phyloP scores from a whole-genome alignment of 2,888 invertebrate species.

The Ischnura elegans region DNA sequence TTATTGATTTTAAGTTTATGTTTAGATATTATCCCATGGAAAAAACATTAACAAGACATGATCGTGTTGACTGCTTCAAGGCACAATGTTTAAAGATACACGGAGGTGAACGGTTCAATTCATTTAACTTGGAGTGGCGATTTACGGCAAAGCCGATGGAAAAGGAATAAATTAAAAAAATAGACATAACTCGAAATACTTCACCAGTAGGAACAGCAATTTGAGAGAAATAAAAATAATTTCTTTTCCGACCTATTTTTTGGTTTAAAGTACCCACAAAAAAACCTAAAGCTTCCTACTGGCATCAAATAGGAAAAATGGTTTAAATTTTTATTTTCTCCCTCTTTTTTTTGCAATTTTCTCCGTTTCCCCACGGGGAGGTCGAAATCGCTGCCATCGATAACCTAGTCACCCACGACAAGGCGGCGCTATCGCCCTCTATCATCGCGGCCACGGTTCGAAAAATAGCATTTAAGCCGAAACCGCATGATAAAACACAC shows the following conservation, averaged over 20 bases:
- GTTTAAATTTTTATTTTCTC: constrained; percentile 25
- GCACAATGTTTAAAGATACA: not conserved
- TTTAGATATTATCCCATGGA: not conserved
- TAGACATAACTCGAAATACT: not conserved
- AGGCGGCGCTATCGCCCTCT: not conserved
- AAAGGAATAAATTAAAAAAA: not conserved
- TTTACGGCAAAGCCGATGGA: not conserved
- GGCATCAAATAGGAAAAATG: constrained; percentile 14
- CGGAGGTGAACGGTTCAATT: not conserved
- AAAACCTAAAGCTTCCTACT: not conserved
- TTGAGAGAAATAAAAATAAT: not conserved
- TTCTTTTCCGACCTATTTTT: not conserved
- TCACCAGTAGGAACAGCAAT: not conserved
- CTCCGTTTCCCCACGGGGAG: not conserved
- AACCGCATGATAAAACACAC: constrained; percentile 67
- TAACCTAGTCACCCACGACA: constrained; percentile 58
- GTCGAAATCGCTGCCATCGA: constrained; percentile 1
- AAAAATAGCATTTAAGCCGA: constrained; percentile 62
- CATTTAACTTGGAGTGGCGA: not conserved
- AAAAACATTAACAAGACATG: not conserved
- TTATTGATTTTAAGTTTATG: not conserved
- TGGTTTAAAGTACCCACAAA: not conserved
- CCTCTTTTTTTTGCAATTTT: constrained; percentile 37
- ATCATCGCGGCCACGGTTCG: constrained; percentile 56
- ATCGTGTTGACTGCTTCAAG: not conserved